These are phyloP conservation scores for Coranthus polyacanthus DNA, from an alignment of 2,797 vertebrate species.

Conservation along the genomic window DNA sequence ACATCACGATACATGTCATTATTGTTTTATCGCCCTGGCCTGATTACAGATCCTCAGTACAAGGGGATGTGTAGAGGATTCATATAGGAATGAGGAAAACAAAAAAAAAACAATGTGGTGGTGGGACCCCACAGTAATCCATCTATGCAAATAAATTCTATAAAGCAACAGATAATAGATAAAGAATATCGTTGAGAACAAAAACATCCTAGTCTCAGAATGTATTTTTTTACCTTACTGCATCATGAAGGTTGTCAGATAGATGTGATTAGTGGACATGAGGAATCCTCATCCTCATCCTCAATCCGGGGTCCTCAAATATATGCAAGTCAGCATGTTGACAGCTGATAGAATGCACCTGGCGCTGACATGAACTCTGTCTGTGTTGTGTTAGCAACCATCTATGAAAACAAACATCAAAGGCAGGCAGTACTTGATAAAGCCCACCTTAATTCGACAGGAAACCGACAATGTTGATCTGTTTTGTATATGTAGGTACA, in stretches of 20 bases:
- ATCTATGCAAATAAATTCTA: no score
- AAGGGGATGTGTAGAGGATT: no score
- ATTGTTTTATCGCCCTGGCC: no score
- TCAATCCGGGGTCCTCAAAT: not conserved
- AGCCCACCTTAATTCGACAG: not conserved
- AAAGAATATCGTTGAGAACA: not conserved
- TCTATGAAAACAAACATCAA: not conserved
- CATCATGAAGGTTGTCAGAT: not conserved
- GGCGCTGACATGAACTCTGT: slow-evolving; percentile 9
- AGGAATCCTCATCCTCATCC: no score
- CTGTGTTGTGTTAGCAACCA: slow-evolving; percentile 17
- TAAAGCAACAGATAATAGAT: not conserved
- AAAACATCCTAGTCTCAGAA: not conserved
- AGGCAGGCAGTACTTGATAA: not conserved
- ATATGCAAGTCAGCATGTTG: slow-evolving; percentile 18
- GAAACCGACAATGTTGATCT: not conserved
- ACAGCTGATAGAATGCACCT: slow-evolving; percentile 40
- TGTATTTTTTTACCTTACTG: not conserved
- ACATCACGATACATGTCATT: no score
- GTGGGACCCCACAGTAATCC: no score
- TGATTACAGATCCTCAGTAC: no score
- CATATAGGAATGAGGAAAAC: no score
- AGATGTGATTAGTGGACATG: not conserved
- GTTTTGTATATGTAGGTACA: not conserved
- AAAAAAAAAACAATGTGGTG: no score